Evolutionary conservation across 2,113 vertebrate genomes (phyloP), one percentile per base, ranked within the genome.

Genomic region (Varanus komodoensis): DNA sequence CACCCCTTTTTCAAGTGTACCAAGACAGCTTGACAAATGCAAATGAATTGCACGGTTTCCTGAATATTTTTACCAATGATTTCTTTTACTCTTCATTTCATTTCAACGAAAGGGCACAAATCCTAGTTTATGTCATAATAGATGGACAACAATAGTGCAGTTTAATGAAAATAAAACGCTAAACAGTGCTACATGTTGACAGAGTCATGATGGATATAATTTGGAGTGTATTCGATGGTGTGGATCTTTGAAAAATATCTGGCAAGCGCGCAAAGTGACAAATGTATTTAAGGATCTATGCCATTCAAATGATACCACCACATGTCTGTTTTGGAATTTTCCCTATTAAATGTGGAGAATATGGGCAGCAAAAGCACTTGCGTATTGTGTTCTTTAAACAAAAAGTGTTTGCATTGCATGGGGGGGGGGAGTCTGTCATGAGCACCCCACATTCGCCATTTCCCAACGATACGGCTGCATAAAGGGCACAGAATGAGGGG

Each of bases 321-420:
- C 95, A 93, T 96, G 96, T 96, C 95, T 96, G 91, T 93, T 96
- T 96, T 95, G 95, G 96, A 96, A 92, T 95, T 96, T 96, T 96
- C 94, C 93, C 83, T 0, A 93, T 91, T 91, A 95, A 96, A 93
- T 93, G 92, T 93, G 94, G 93, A 82, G 94, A 93, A 93, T 93
- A 93, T 44, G 93, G 95, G 93, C 97, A 96, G 91, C 92, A 92
- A 64, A 93, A 95, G 90, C 93, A 74, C 93, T 95, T 96, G 89
- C 93, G 95, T 95, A 96, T 93, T 95, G 95, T 78, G 92, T 92
- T 96, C 93, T 93, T 92, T 93, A 95, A 95, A 90, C 89, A 84
- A 95, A 95, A 95, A 95, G 93, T 93, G 92, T 94, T 81, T 0
- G 93, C 89, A 4, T 93, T 93, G 91, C 79, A 0, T 11, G 21